phyloP scores from a whole-genome alignment of 1,140 invertebrate species.

The Radopholus similis region DNA sequence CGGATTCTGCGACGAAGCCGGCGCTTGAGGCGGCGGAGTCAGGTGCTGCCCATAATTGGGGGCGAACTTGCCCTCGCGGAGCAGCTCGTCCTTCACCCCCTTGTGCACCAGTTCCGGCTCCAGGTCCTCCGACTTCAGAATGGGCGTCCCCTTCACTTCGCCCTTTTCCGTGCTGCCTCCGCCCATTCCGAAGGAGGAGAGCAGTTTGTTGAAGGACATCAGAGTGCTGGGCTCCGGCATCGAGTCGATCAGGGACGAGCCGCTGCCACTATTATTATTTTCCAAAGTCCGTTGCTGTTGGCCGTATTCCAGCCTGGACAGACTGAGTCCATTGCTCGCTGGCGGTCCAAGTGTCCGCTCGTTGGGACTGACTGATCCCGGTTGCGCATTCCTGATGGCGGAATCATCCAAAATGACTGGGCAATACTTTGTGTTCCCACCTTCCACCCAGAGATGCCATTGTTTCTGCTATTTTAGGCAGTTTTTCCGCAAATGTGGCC shows the following conservation, averaged over 20 bases:
- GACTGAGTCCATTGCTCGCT: not conserved
- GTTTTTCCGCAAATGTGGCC: constrained; percentile 14
- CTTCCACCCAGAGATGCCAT: constrained; percentile 3
- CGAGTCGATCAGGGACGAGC: not conserved
- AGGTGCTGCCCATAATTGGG: not conserved
- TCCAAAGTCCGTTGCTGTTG: not conserved
- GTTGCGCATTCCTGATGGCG: no score
- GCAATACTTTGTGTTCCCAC: no score
- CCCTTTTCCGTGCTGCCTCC: no score
- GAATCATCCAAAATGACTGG: no score
- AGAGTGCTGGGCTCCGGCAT: not conserved
- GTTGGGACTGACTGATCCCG: no score
- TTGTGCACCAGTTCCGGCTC: not conserved
- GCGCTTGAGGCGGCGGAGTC: constrained; percentile 8
- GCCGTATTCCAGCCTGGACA: not conserved
- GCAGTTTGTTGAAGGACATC: constrained; percentile 7
- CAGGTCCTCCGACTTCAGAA: not conserved
- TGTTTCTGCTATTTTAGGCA: constrained; percentile 17
- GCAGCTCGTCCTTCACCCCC: not conserved
- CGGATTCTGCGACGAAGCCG: constrained; percentile 1
- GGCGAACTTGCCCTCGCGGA: not conserved
- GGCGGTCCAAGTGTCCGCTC: no score
- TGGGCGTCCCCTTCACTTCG: not conserved
- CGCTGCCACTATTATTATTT: no score
- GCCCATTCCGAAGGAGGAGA: constrained; percentile 5